Evolutionary conservation across 1,140 invertebrate species (phyloP).

Genomic region (Caenorhabditis remanei): DNA sequence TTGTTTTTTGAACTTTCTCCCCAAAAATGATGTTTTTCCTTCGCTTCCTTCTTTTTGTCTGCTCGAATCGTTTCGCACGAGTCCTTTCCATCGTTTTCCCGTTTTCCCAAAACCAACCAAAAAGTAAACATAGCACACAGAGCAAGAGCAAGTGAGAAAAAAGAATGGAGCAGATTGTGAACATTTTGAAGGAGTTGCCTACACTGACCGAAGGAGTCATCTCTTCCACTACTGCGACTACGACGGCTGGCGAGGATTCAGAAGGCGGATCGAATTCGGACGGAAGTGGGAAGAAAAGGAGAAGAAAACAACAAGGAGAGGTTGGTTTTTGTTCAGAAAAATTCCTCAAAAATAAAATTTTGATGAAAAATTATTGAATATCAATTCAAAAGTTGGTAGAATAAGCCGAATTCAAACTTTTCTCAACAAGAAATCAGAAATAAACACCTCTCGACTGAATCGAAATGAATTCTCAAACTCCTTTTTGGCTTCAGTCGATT

Average conservation of each 20-base stretch:
- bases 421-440: no score
- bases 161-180: conserved; percentile 46
- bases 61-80: conserved; percentile 53
- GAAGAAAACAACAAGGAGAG: background rate
- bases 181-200: conserved; percentile 56
- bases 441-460: no score
- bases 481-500: no score
- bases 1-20: background rate
- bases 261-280: background rate
- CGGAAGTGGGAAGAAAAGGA: no score
- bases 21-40: background rate
- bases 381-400: no score
- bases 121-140: conserved; percentile 35
- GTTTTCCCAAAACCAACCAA: conserved; percentile 2
- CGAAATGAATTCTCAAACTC: no score
- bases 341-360: no score
- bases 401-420: no score
- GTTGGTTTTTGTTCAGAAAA: background rate
- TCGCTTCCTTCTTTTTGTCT: background rate
- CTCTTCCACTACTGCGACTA: background rate
- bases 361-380: no score
- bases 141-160: background rate
- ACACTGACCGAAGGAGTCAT: conserved; percentile 49
- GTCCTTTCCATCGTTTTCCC: background rate
- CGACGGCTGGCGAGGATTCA: background rate